Evolutionary conservation across 2,113 vertebrate species (phyloP).

Genomic region (Dasypus novemcinctus): DNA sequence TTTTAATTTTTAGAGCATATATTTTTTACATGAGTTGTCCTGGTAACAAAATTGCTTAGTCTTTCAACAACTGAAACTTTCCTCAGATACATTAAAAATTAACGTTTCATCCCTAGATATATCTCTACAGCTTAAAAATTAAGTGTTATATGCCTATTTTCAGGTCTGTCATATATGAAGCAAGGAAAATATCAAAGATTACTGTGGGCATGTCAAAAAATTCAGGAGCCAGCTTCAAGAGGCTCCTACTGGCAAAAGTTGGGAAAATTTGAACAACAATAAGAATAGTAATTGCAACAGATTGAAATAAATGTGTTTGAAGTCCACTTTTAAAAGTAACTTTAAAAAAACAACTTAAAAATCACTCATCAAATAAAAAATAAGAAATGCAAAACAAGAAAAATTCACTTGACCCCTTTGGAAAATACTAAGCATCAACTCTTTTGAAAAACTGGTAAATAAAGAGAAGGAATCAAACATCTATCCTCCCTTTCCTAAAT

Average conservation of each 20-base stretch:
- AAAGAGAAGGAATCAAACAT: background rate
- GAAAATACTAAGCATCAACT: background rate
- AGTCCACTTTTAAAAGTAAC: background rate
- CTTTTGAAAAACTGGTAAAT: background rate
- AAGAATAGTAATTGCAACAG: background rate
- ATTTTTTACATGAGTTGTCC: background rate
- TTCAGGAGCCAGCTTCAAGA: background rate
- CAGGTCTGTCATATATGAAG: background rate
- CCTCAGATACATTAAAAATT: slow-evolving; percentile 2
- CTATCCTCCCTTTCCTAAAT: background rate
- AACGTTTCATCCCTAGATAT: background rate
- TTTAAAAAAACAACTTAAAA: background rate
- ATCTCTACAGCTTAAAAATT: background rate
- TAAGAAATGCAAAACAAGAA: background rate
- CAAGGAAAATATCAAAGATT: background rate
- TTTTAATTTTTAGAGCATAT: background rate
- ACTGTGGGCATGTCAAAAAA: background rate
- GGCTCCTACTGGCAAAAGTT: background rate
- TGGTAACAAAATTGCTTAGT: slow-evolving; percentile 20
- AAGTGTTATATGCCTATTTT: background rate
- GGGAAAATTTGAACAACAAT: background rate
- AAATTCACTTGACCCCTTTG: background rate
- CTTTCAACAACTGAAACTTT: slow-evolving; percentile 1
- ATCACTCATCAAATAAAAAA: background rate
- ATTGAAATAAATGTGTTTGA: background rate